Base-by-base conservation (phyloP, 2,113 vertebrate species). In the Cricetomys ansorgei region DNA sequence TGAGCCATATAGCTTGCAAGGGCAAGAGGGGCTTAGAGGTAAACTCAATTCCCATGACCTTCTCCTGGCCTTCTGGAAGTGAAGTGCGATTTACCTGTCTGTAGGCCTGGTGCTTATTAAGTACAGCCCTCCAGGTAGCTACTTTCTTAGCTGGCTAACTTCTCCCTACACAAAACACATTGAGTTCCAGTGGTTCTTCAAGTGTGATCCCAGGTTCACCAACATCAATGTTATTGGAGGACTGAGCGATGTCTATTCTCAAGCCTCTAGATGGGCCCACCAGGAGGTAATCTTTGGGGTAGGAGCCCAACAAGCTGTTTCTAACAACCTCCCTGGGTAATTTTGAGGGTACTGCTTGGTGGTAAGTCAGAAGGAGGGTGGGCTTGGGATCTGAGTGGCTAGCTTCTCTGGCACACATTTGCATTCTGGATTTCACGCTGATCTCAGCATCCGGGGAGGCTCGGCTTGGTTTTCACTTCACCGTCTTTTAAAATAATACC, bases 401-500 rank as follows among this genome's bases (percentile, higher is more conserved):
- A 17, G 81, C n/a, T 12, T n/a, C 50, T 88, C 34, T 76, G 29
- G 67, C 29, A 0, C 31, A 5, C 70, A 55, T 40, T 50, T 5
- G 5, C 16, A 8, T 53, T 67, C 59, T 48, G 73, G 23, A 65
- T 81, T 79, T 3, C 5, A 8, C 27, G 19, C 12, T 73, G 19
- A 12, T 10, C 53, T 45, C n/a, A 64, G 40, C 15, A 19, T 4
- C 19, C 53, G 64, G 11, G 43, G 27, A 29, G 16, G 43, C 70
- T 69, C 43, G 86, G 43, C 25, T 81, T 83, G 90, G 72, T 92
- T 77, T 70, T 86, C 7, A 8, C 57, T 76, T 88, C 37, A 57
- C 64, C 13, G 89, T 65, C 67, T 67, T 69, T 10, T 79, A 43
- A 93, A 85, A 84, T 83, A 16, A 67, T 50, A 37, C 31, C 40